Evolutionary conservation across 2,888 invertebrate genomes (phyloP), one percentile per base, ranked within the genome.

Genomic region (Brachypalpus laphriformis): DNA sequence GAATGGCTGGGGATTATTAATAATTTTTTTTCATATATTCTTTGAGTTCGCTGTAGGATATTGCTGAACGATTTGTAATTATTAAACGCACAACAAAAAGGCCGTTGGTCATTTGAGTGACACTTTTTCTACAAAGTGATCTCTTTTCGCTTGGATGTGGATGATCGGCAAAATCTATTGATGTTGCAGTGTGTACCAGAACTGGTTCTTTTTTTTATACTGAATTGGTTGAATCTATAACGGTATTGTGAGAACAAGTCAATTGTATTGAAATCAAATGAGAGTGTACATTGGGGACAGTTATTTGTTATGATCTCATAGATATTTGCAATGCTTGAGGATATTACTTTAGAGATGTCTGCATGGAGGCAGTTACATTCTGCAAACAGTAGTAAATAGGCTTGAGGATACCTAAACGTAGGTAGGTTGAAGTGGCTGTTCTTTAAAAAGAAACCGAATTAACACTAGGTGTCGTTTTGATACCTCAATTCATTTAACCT

Each of bases 11-110:
- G 51, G 22, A 66, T 56, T 63, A 78, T 71, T 70, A 71, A 42
- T 18, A 18, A 49, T 31, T 40, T 28, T 61, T 68, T 34, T 56
- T 8, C 18, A 1, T 47, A 9, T 56, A 42, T 40, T 68, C 68
- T 40, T 57, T 65, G 47, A 47, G 54, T 82, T 66, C 37, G 82
- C 76, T 77, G 63, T 82, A 71, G 82, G 82, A 72, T 66, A 72
- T 68, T 45, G 72, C 66, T 61, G 47, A 72, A 71, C 54, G 82
- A 82, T 77, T 77, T 82, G 65, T 82, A 82, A 77, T 72, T 82
- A 71, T 77, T 71, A 76, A 71, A 66, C 70, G 70, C 61, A 76
- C 71, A 59, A 77, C 65, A 72, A 71, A 51, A 66, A 77, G 37
- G 47, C 77, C 82, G 51, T 37, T 61, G 59, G 71, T 54, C 61